Evolutionary conservation across 2,113 vertebrate species (phyloP).

Genomic region (Podilymbus podiceps): DNA sequence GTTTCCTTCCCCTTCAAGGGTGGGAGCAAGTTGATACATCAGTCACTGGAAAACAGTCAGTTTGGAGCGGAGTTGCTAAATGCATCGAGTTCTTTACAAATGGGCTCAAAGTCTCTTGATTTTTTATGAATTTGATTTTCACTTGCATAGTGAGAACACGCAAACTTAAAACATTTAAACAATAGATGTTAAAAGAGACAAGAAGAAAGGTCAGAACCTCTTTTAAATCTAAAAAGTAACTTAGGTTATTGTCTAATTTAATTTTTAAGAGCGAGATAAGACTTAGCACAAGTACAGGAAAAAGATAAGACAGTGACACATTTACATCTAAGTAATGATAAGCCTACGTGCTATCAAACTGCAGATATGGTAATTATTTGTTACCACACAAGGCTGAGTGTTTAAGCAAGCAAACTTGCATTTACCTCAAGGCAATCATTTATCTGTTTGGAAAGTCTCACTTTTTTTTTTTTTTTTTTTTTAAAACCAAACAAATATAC

Average conservation of each 20-base stretch:
- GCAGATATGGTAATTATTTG: not conserved
- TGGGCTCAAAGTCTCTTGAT: not conserved
- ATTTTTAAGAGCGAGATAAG: not conserved
- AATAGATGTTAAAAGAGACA: not conserved
- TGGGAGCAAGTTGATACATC: not conserved
- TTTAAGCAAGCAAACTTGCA: not conserved
- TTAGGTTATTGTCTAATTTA: not conserved
- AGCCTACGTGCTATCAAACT: not conserved
- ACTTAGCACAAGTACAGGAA: not conserved
- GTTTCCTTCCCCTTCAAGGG: not conserved
- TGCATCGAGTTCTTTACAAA: not conserved
- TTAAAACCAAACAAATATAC: not conserved
- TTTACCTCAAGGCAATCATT: not conserved
- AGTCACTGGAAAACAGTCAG: not conserved
- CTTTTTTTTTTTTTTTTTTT: not conserved
- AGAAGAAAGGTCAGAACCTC: not conserved
- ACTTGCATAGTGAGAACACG: not conserved
- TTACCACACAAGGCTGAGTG: not conserved
- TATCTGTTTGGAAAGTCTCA: not conserved
- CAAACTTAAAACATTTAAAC: not conserved
- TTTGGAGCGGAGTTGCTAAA: not conserved
- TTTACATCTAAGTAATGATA: not conserved
- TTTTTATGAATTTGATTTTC: not conserved
- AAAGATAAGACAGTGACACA: not conserved
- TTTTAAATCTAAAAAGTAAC: not conserved